These are phyloP conservation scores for Allygus modestus DNA, from an alignment of 2,888 invertebrate genomes.

Conservation along the genomic window DNA sequence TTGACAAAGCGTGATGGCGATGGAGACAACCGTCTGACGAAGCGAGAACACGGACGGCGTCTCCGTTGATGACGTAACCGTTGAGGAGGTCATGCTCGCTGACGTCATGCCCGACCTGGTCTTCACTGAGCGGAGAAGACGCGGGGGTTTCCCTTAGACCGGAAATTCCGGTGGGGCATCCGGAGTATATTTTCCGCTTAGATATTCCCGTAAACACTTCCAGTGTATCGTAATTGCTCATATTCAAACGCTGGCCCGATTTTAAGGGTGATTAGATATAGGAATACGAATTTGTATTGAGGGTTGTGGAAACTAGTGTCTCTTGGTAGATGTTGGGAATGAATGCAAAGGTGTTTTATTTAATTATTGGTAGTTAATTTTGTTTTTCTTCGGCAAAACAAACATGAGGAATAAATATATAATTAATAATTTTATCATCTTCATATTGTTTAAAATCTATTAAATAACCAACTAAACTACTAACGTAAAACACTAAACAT, in stretches of 20 bases:
- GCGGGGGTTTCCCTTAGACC: slow-evolving; percentile 42
- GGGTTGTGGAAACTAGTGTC: neutral
- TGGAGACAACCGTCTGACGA: slow-evolving; percentile 74
- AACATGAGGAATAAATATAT: no score
- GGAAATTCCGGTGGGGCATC: neutral
- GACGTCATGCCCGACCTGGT: slow-evolving; percentile 55
- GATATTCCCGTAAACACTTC: slow-evolving; percentile 5
- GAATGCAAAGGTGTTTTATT: no score
- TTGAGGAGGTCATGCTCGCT: slow-evolving; percentile 8
- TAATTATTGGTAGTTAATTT: no score
- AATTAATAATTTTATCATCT: no score
- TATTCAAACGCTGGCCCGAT: slow-evolving; percentile 26
- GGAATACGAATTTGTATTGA: neutral
- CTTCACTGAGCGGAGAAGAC: slow-evolving; percentile 10
- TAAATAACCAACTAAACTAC: no score
- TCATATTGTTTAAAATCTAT: no score
- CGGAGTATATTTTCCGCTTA: neutral
- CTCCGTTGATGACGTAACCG: slow-evolving; percentile 64
- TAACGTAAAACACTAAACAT: no score
- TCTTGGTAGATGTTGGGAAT: neutral
- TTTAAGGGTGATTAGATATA: slow-evolving; percentile 32
- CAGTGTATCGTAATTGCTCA: slow-evolving; percentile 37
- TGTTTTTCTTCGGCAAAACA: no score
- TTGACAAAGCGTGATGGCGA: slow-evolving; percentile 79
- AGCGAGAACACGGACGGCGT: slow-evolving; percentile 67